Base-by-base conservation (phyloP, 2,888 invertebrate species). In the Epirrhoe tristata region DNA sequence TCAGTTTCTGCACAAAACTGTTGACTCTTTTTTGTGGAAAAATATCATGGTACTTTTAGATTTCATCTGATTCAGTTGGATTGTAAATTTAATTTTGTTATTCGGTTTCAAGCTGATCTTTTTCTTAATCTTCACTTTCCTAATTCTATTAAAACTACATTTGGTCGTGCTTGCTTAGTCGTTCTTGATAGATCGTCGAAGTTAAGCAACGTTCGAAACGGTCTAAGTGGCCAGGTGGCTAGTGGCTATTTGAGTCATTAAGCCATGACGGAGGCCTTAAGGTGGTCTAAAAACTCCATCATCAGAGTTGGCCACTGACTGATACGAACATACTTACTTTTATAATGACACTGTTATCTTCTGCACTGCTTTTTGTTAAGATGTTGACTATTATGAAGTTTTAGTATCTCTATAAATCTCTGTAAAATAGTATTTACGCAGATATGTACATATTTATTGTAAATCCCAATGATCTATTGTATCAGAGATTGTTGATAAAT, bases 41-140 rank as follows among this genome's bases (percentile, higher is more conserved):
- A 32, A 61, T 54, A 54, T 54, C 54, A 54, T 17, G 31, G 12
- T 53, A 12, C 12, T 51, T 5, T 51, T 43, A 43, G 39, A 43
- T 43, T 8, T 43, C 24, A 24, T n/a, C n/a, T n/a, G n/a, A 24
- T 24, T 24, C 24, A 24, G 39, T 43, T 43, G 12, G 39, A 12
- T 3, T 43, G 39, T 43, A 0, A 43, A 10, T 39, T 39, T 39
- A 10, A 39, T 39, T 39, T 10, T 12, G 2, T 12, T 12, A 10
- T 12, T 39, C 1, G 39, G 1, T 36, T 39, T 39, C 12, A 39
- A 39, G n/a, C n/a, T n/a, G n/a, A n/a, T n/a, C 24, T 24, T 24
- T 8, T 1, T 10, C 8, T 8, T 8, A 43, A 5, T 43, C 39
- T 43, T 43, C 39, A 43, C 39, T 58, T 58, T 24, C 12, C 10